Evolutionary conservation across 2,113 vertebrate species (phyloP).

Genomic region (Parus major): DNA sequence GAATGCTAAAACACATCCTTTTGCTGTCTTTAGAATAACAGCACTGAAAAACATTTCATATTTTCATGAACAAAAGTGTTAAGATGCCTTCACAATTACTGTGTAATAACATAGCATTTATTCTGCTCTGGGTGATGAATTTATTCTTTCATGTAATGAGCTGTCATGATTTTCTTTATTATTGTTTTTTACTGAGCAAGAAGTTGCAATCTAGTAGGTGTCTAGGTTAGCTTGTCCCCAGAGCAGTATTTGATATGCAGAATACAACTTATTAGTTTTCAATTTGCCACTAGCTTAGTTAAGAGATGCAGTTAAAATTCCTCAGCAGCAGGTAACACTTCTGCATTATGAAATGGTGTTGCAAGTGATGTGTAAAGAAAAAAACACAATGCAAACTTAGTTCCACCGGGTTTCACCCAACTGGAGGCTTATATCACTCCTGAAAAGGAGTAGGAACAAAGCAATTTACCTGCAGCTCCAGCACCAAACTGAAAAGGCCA

Average conservation of each 20-base stretch:
- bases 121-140: slow-evolving; percentile 33
- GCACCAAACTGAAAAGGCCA: background rate
- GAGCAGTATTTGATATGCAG: slow-evolving; percentile 48
- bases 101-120: slow-evolving; percentile 12
- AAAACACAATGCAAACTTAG: background rate
- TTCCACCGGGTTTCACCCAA: background rate
- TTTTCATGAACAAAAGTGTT: slow-evolving; percentile 11
- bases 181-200: background rate
- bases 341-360: background rate
- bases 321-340: slow-evolving; percentile 9
- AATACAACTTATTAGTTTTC: slow-evolving; percentile 49
- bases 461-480: background rate
- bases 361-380: background rate
- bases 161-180: slow-evolving; percentile 52
- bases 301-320: slow-evolving; percentile 33
- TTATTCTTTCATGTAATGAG: slow-evolving; percentile 37
- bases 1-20: background rate
- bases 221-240: slow-evolving; percentile 14
- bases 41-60: background rate
- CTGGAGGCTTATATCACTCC: background rate
- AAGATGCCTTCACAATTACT: background rate
- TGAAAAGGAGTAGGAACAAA: background rate
- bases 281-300: slow-evolving; percentile 61
- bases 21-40: background rate
- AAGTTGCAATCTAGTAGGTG: slow-evolving; percentile 10